phyloP scores from a whole-genome alignment of 2,888 invertebrate genomes.

The Chironomus riparius region DNA sequence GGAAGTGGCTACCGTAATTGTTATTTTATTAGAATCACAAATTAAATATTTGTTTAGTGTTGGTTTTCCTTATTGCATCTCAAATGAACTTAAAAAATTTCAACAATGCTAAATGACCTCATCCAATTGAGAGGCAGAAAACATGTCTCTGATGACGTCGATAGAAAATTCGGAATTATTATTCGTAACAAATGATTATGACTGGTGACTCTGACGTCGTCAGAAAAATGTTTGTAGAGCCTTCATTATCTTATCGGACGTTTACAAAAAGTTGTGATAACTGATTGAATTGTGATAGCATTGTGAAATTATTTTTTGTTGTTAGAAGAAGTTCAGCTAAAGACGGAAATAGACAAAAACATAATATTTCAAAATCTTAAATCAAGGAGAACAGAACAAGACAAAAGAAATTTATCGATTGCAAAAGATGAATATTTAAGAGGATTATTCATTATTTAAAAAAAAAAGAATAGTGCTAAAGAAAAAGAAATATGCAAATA shows the following conservation, averaged over 20 bases:
- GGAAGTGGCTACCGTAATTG: background rate
- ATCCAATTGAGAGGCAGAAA: background rate
- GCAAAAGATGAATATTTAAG: background rate
- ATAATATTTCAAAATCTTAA: background rate
- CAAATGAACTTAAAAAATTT: background rate
- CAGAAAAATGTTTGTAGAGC: background rate
- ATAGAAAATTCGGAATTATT: background rate
- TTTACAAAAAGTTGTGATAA: background rate
- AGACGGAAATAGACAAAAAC: background rate
- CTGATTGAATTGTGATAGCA: background rate
- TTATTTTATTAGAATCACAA: background rate
- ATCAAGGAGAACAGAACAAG: too few species aligned
- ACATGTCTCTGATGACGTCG: background rate
- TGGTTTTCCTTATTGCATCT: too few species aligned
- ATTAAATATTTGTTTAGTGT: background rate
- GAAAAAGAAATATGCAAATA: constrained; percentile 35
- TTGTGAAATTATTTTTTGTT: background rate
- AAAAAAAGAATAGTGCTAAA: background rate
- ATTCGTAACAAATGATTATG: background rate
- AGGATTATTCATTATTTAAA: too few species aligned
- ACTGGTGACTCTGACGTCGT: background rate
- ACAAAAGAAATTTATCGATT: too few species aligned
- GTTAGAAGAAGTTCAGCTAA: background rate
- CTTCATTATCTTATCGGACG: background rate
- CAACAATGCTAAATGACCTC: background rate